phyloP scores from a whole-genome alignment of 2,797 vertebrate species.

The Cynodonichthys magdalenae region DNA sequence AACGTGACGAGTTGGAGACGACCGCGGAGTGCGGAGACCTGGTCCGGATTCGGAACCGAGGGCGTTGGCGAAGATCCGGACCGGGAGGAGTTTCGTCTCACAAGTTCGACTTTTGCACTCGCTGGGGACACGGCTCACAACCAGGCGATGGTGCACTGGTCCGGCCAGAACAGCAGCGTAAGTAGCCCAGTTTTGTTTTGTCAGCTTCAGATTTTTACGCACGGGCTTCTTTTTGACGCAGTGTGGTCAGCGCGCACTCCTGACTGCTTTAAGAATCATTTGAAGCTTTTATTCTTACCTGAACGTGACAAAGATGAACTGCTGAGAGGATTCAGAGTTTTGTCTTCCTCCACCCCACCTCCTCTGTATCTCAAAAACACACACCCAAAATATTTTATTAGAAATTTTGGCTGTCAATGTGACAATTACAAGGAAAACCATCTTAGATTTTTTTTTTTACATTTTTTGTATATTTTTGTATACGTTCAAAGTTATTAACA shows the following conservation, averaged over 20 bases:
- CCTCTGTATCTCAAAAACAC: neutral
- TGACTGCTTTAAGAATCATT: constrained; percentile 1
- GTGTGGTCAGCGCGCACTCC: constrained; percentile 43
- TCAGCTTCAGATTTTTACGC: constrained; percentile 64
- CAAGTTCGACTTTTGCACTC: constrained; percentile 88
- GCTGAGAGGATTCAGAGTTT: constrained; percentile 38
- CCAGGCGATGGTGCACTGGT: constrained; percentile 96
- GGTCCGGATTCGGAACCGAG: constrained; percentile 63
- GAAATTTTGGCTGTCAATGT: too few species aligned
- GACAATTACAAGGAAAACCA: too few species aligned
- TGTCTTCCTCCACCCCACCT: constrained; percentile 6
- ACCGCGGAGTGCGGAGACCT: constrained; percentile 66
- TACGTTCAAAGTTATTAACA: too few species aligned
- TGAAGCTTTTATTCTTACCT: constrained; percentile 12
- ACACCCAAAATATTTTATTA: neutral
- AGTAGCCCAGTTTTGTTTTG: constrained; percentile 66
- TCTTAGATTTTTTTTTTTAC: too few species aligned
- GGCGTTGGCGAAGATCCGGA: constrained; percentile 75
- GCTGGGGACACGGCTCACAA: constrained; percentile 91
- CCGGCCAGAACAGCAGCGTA: constrained; percentile 92
- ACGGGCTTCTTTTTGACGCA: constrained; percentile 65
- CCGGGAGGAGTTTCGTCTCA: constrained; percentile 84
- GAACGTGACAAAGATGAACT: constrained; percentile 18
- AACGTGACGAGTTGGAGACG: constrained; percentile 42
- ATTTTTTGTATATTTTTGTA: too few species aligned